A percentile compares a stretch with the other conserved stretches of the same genome.
These are phyloP conservation scores for Fregetta grallaria DNA, from an alignment of 2,113 vertebrate genomes.

Conservation along the genomic window DNA sequence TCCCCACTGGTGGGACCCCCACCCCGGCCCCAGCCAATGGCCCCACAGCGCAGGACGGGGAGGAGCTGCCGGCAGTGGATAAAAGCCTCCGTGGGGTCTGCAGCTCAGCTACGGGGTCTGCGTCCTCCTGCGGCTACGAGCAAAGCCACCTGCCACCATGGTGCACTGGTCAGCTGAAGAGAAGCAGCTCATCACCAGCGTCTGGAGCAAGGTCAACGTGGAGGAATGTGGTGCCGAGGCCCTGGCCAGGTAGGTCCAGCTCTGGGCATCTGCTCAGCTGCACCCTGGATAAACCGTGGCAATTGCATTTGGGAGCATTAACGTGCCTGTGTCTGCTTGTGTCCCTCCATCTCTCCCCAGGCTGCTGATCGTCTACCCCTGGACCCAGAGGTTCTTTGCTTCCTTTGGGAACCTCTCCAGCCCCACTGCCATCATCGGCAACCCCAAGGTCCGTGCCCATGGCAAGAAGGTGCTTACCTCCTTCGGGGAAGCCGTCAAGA, in stretches of 20 bases:
- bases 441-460: constrained; percentile 76
- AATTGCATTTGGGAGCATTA: accelerated
- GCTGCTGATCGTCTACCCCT: constrained; percentile 82
- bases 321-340: neutral
- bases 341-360: neutral
- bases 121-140: neutral
- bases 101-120: neutral
- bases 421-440: constrained; percentile 74
- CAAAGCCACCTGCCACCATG: constrained; percentile 32
- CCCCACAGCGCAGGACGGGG: accelerated
- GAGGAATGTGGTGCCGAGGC: constrained; percentile 35
- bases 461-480: constrained; percentile 82
- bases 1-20: neutral
- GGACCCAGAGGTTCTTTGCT: constrained; percentile 79
- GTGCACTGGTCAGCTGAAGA: constrained; percentile 65
- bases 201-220: constrained; percentile 26
- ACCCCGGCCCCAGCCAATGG: neutral
- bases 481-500: constrained; percentile 78
- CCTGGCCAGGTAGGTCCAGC: constrained; percentile 58
- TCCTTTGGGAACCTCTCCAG: constrained; percentile 83
- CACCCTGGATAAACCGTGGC: neutral
- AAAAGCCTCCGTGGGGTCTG: neutral
- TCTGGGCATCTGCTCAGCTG: accelerated
- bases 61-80: neutral
- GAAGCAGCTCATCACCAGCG: neutral